phyloP scores from a whole-genome alignment of 2,888 invertebrate genomes.

The Synergus japonicus region DNA sequence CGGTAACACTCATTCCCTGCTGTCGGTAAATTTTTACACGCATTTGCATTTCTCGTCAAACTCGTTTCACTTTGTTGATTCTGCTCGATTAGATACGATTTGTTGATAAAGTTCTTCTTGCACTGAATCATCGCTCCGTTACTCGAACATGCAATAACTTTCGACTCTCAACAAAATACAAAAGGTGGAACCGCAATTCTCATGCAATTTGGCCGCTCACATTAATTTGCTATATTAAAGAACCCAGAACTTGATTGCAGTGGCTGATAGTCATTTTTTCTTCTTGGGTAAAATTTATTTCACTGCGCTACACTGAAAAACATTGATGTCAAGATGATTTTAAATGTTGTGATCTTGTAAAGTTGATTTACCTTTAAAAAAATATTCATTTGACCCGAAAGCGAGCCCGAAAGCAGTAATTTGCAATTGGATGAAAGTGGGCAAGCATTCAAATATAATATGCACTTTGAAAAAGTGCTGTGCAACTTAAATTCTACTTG shows the following conservation, averaged over 20 bases:
- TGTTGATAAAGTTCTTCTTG: slow-evolving; percentile 2
- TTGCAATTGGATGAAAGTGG: no score
- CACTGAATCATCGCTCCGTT: slow-evolving; percentile 25
- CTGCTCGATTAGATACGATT: slow-evolving; percentile 21
- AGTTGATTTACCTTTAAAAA: no score
- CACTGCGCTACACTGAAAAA: background rate
- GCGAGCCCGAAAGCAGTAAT: no score
- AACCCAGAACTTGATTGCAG: background rate
- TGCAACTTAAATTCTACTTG: no score
- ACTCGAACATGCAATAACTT: background rate
- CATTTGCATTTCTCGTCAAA: slow-evolving; percentile 27
- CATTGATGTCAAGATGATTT: background rate
- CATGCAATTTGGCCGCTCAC: background rate
- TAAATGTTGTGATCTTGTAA: no score
- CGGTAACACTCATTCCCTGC: slow-evolving; percentile 2
- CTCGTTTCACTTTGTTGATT: slow-evolving; percentile 20
- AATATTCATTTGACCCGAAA: no score
- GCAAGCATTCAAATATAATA: no score
- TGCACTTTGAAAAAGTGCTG: background rate
- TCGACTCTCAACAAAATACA: background rate
- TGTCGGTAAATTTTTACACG: slow-evolving; percentile 8
- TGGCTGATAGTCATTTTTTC: background rate
- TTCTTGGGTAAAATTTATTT: background rate
- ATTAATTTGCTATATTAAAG: background rate
- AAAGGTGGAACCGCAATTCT: background rate